Base-by-base conservation (phyloP, 1,140 invertebrate genomes). In the Drosophila ironensis region DNA sequence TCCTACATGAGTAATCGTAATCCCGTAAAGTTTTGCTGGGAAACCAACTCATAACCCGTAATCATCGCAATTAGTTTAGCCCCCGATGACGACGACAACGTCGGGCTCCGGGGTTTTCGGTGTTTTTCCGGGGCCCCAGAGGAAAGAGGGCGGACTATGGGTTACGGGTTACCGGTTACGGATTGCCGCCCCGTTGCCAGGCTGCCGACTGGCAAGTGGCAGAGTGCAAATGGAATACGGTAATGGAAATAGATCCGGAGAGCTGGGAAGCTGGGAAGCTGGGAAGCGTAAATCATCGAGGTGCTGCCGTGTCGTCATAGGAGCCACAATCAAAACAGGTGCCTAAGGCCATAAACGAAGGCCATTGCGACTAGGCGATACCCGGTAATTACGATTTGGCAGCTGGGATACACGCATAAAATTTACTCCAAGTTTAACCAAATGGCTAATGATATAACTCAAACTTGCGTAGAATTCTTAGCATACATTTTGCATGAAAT, bases 1-100 rank as follows among this genome's bases (percentile, higher is more conserved):
- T 52, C 25, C 35, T 59, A 54, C 51, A 57, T 72, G 75, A 77
- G 42, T 77, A 77, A 77, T 77, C 74, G 59, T 66, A 64, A 64
- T 64, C 61, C 54, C 37, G 25, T 57, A 68, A 60, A 56, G 50
- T 61, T 78, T 60, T 42, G 56, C 16, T 24, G 59, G 52, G 71
- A 66, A 77, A 73, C 46, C 46, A 66, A 60, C 61, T 51, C 50
- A 66, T 64, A 64, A 64, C 60, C 60, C 60, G 45, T 52, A 73
- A 78, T 80, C 74, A 69, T 44, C 35, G 45, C 63, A 73, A 73
- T 77, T 68, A 73, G 45, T 54, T 53, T 50, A 38, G 48, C 33
- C 42, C n/a, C 30, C 37, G 57, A 59, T 61, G 59, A 63, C 41
- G 52, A 46, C 52, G 60, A 59, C 44, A 27, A 48, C 28, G 41